Evolutionary conservation across 2,888 invertebrate species (phyloP).

Genomic region (Idaea aversata): DNA sequence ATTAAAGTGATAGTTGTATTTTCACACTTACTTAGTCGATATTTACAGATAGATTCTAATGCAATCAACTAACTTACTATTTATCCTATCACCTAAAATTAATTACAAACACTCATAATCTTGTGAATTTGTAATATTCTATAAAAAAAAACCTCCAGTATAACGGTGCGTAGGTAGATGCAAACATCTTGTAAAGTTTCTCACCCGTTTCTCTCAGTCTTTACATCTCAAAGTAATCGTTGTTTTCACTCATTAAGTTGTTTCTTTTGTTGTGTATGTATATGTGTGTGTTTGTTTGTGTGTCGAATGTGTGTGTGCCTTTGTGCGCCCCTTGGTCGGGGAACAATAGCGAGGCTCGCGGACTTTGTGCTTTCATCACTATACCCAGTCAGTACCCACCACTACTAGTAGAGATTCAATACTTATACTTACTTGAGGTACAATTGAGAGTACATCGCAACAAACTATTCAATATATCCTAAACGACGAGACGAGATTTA

Average conservation of each 20-base stretch:
- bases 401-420: not conserved
- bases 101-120: too few relatives aligned
- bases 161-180: not conserved
- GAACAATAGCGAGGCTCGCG: not conserved
- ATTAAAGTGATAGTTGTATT: too few relatives aligned
- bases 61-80: too few relatives aligned
- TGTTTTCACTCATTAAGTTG: conserved; percentile 1
- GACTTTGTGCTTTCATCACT: conserved; percentile 1
- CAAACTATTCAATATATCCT: too few relatives aligned
- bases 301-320: not conserved
- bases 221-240: not conserved
- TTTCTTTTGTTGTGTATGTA: not conserved
- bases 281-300: not conserved
- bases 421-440: not conserved
- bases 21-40: too few relatives aligned
- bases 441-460: too few relatives aligned
- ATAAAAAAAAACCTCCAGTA: not conserved
- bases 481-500: too few relatives aligned
- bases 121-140: not conserved
- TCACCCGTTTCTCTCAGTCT: not conserved
- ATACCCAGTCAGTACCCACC: not conserved
- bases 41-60: too few relatives aligned
- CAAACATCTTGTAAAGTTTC: not conserved
- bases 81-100: too few relatives aligned
- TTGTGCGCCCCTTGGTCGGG: not conserved